Percentiles rank a stretch among this genome's conserved stretches.
Conservation (phyloP, 2,113 vertebrate species). For the Coreoperca whiteheadi region DNA sequence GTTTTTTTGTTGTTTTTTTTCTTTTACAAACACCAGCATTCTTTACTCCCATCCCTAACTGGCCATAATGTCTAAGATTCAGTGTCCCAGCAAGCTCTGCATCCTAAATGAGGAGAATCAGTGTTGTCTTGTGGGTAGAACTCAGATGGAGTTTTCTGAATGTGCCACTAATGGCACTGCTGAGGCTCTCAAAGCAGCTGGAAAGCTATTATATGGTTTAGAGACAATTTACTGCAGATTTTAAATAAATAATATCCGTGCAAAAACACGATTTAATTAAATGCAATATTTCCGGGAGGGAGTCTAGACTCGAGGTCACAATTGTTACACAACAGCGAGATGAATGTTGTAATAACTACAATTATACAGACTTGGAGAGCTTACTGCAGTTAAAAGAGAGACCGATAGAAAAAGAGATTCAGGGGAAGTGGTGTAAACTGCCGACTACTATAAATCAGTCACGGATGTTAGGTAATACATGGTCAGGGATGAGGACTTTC, state of each 20-base stretch:
- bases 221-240: slow-evolving; percentile 59
- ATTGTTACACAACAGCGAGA: slow-evolving; percentile 36
- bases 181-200: slow-evolving; percentile 31
- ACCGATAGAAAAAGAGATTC: neutral
- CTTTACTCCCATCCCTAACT: neutral
- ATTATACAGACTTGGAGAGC: neutral
- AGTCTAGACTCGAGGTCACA: slow-evolving; percentile 15
- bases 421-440: neutral
- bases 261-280: slow-evolving; percentile 54
- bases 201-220: slow-evolving; percentile 56
- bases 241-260: slow-evolving; percentile 63
- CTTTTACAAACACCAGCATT: neutral
- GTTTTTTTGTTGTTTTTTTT: too few species aligned
- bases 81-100: neutral
- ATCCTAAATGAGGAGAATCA: slow-evolving; percentile 18
- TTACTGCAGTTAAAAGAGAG: slow-evolving; percentile 11
- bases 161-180: slow-evolving; percentile 33
- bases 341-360: slow-evolving; percentile 27
- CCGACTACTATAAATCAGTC: slow-evolving; percentile 25
- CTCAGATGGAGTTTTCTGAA: slow-evolving; percentile 28
- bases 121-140: slow-evolving; percentile 14
- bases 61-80: neutral
- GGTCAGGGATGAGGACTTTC: neutral
- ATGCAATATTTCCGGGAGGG: slow-evolving; percentile 41
- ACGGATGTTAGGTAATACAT: slow-evolving; percentile 14